Evolutionary conservation across 2,113 vertebrate genomes (phyloP).

Genomic region (Sebastes schlegelii): DNA sequence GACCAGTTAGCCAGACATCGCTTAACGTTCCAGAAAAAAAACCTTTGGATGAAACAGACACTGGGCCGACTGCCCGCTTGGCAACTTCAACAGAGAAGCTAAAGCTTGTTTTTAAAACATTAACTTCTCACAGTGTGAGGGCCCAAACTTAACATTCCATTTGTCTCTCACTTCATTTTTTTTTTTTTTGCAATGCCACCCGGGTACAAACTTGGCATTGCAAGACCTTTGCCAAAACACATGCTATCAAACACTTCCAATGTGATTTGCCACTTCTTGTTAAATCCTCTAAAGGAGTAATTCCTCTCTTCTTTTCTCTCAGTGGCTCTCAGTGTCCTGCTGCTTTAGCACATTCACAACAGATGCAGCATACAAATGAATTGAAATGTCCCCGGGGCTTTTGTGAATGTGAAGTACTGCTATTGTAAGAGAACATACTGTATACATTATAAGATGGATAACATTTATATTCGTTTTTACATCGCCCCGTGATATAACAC

Average conservation of each 20-base stretch:
- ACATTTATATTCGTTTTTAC: conserved; percentile 8
- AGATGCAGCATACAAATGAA: conserved; percentile 2
- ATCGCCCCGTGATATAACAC: neutral
- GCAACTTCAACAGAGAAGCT: conserved; percentile 39
- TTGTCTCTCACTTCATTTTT: conserved; percentile 29
- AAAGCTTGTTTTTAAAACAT: conserved; percentile 65
- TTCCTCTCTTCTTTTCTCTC: conserved; percentile 7
- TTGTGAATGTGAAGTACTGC: neutral
- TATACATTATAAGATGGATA: conserved; percentile 1
- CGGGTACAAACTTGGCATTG: conserved; percentile 1
- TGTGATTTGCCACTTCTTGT: conserved; percentile 13
- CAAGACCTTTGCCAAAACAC: neutral
- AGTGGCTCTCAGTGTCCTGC: neutral
- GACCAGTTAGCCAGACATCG: conserved; percentile 40
- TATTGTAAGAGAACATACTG: neutral
- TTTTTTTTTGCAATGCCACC: conserved; percentile 20
- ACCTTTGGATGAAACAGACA: conserved; percentile 42
- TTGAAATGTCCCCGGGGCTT: neutral
- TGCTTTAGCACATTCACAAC: conserved; percentile 32
- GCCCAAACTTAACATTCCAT: conserved; percentile 38
- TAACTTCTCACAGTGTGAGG: conserved; percentile 47
- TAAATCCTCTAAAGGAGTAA: neutral
- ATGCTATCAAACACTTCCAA: conserved; percentile 1
- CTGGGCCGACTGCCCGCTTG: conserved; percentile 72
- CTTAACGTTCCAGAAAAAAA: conserved; percentile 40